These are phyloP conservation scores for Drosophila parthenogenetica DNA, from an alignment of 2,888 invertebrate species.

Conservation along the genomic window DNA sequence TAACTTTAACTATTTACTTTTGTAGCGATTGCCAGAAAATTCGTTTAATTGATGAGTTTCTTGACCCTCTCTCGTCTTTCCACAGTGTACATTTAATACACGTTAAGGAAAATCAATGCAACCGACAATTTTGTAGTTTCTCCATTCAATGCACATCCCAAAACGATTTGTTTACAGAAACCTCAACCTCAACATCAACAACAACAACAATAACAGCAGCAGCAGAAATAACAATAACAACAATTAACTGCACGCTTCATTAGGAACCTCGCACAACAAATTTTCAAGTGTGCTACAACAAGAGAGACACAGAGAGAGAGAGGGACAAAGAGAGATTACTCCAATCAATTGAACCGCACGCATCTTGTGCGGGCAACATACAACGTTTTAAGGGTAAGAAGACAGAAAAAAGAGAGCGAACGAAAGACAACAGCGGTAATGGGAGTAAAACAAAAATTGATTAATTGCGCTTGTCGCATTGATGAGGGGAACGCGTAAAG, in stretches of 20 bases:
- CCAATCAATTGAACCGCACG: conserved; percentile 40
- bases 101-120: conserved; percentile 57
- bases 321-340: conserved; percentile 1
- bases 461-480: conserved; percentile 60
- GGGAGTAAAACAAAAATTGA: conserved; percentile 60
- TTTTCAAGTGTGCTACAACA: conserved; percentile 68
- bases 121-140: conserved; percentile 35
- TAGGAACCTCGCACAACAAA: conserved; percentile 75
- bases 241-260: conserved; percentile 78
- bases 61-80: conserved; percentile 44
- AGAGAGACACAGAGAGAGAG: neutral
- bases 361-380: conserved; percentile 41
- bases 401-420: conserved; percentile 5
- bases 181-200: conserved; percentile 27
- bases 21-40: neutral
- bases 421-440: conserved; percentile 30
- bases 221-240: conserved; percentile 60
- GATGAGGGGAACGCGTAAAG: conserved; percentile 7
- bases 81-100: conserved; percentile 30
- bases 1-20: neutral
- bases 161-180: conserved; percentile 68
- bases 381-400: conserved; percentile 14
- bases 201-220: conserved; percentile 14
- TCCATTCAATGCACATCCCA: conserved; percentile 27
- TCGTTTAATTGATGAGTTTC: conserved; percentile 54